phyloP scores from a whole-genome alignment of 2,888 invertebrate genomes.

The Eilema caniola region DNA sequence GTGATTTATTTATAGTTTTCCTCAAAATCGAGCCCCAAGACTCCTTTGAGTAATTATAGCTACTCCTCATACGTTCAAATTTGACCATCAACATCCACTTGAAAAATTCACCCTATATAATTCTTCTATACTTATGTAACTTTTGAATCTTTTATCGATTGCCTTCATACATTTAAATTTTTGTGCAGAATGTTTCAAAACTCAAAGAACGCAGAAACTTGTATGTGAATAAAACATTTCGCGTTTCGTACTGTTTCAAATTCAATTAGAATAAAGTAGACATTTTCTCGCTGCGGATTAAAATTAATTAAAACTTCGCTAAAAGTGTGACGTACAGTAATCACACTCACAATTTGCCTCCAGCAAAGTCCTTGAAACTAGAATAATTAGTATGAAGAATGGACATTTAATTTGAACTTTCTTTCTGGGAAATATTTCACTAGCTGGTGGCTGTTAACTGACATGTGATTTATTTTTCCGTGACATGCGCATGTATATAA shows the following conservation, averaged over 20 bases:
- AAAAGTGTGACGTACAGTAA: constrained; percentile 6
- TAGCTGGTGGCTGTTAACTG: neutral
- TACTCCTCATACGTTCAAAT: too few species aligned
- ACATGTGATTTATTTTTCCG: neutral
- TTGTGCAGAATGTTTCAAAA: neutral
- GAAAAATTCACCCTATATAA: too few species aligned
- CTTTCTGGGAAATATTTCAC: neutral
- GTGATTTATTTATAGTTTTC: too few species aligned
- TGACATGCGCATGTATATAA: too few species aligned
- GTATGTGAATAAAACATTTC: neutral
- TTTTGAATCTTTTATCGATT: neutral
- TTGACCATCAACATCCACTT: too few species aligned
- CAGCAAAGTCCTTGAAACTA: constrained; percentile 17
- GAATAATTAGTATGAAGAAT: neutral
- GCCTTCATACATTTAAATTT: neutral
- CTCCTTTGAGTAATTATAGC: too few species aligned
- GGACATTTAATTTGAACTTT: constrained; percentile 2
- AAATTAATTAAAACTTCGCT: constrained; percentile 19
- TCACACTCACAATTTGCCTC: constrained; percentile 17
- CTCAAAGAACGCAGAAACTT: neutral
- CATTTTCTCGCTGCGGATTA: constrained; percentile 4
- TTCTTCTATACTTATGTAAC: too few species aligned
- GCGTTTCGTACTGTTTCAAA: constrained; percentile 11
- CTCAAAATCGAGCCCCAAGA: too few species aligned
- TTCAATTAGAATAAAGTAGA: constrained; percentile 5